Evolutionary conservation across 37 sponge, comb jelly and placozoan genomes (phyloP), one percentile per base, ranked within the genome.

Genomic region (Beroe forskalii): DNA sequence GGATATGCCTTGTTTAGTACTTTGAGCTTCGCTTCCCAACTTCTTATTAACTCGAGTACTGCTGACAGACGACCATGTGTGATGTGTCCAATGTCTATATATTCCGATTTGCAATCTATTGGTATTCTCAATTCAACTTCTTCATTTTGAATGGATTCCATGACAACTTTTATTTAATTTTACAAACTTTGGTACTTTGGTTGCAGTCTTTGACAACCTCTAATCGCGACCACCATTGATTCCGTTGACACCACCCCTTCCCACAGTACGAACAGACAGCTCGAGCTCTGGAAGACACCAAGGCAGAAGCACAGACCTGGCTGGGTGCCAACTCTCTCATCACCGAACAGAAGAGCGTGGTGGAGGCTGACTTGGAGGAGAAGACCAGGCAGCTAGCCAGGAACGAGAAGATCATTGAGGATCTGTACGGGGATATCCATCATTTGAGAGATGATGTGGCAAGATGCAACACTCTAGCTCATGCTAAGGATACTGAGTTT

Each of bases 401-500:
- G 22, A 8, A 12, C 19, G 75, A 72, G 9, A 2, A 32, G 4
- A 37, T 38, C 22, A 32, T 72, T 32, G 75, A 32, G 39, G 75
- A 37, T 8, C 75, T 72, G 40, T 35, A 72, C 75, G 75, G 75
- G 23, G 75, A 72, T 32, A 1, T 72, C 2, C 22, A 37, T 2
- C 39, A 30, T 8, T 20, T 72, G 4, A 27, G 39, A 20, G 75
- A 72, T 30, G 75, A 72, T 12, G 33, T 72, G 2, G 75, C 75
- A 30, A 72, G 33, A 37, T 3, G 39, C 19, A 72, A 72, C 75
- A 39, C 75, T 72, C 1, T 72, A 4, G 75, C 39, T 20, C 28
- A 72, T 32, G 75, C 75, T 8, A 72, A 72, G 75, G 75, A 32
- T 37, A 35, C 75, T 20, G 75, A 72, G 22, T 22, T 37, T 32